phyloP scores from a whole-genome alignment of 1,140 invertebrate species.

The Epicauta chinensis region DNA sequence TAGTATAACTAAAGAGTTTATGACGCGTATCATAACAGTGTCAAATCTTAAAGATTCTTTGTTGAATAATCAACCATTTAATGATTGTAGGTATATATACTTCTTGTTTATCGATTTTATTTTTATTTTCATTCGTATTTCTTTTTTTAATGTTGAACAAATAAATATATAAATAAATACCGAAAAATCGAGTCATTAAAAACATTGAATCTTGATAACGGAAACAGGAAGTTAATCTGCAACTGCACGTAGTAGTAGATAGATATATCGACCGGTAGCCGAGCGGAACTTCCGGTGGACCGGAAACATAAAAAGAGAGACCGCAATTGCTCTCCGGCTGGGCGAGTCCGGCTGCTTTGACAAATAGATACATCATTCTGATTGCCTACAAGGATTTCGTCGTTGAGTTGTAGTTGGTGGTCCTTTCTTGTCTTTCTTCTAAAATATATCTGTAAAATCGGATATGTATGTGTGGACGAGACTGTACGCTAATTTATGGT shows the following conservation, averaged over 20 bases:
- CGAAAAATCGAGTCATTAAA: conserved; percentile 28
- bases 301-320: conserved; percentile 44
- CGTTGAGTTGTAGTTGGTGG: too few species aligned
- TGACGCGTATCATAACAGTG: too few species aligned
- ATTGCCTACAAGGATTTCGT: conserved; percentile 9
- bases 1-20: too few species aligned
- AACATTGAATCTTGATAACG: conserved; percentile 30
- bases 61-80: too few species aligned
- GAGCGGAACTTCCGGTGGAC: conserved; percentile 42
- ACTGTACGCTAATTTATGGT: too few species aligned
- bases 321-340: conserved; percentile 38
- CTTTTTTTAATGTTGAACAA: background rate
- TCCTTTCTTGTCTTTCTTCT: too few species aligned
- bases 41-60: too few species aligned
- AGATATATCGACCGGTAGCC: conserved; percentile 40
- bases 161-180: background rate
- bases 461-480: too few species aligned
- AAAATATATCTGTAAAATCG: too few species aligned
- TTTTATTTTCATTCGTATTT: background rate
- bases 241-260: conserved; percentile 42
- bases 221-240: conserved; percentile 43
- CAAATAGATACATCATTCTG: conserved; percentile 31
- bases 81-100: too few species aligned
- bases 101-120: too few species aligned
- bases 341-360: conserved; percentile 24